A percentile compares a stretch with the other conserved stretches of the same genome.
These are phyloP conservation scores for Anhinga rufa DNA, from an alignment of 2,113 vertebrate genomes.

Conservation along the genomic window DNA sequence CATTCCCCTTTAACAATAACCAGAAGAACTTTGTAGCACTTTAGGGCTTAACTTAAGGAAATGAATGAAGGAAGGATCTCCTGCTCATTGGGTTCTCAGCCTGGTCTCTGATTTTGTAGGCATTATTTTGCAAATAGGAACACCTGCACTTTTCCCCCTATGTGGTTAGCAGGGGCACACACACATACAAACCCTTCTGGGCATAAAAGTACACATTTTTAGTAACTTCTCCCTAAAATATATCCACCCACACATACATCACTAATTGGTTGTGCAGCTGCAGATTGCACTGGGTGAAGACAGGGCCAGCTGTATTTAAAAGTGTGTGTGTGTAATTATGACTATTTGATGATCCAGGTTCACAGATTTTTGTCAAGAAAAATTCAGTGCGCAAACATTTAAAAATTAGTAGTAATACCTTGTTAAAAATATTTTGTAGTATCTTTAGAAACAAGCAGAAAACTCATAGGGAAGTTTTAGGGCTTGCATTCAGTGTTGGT, in stretches of 20 bases:
- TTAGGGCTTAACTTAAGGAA: constrained; percentile 42
- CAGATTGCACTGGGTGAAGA: background rate
- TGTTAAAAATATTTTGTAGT: background rate
- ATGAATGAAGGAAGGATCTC: constrained; percentile 46
- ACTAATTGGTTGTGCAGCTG: background rate
- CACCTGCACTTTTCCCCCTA: background rate
- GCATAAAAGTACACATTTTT: background rate
- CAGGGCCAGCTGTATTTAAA: background rate
- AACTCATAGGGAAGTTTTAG: background rate
- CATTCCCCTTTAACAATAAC: constrained; percentile 46
- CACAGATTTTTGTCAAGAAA: background rate
- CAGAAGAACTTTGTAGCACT: constrained; percentile 32
- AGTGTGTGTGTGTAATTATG: background rate
- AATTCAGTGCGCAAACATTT: background rate
- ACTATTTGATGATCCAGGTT: background rate
- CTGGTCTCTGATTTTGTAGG: background rate
- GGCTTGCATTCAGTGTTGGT: background rate
- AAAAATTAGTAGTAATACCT: background rate
- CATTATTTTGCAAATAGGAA: background rate
- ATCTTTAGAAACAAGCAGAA: background rate
- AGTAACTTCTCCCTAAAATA: background rate
- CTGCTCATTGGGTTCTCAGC: background rate
- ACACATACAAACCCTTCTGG: background rate
- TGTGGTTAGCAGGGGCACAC: background rate
- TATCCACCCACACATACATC: background rate